Conservation (phyloP, 2,888 invertebrate genomes). For the Apantesis nais region DNA sequence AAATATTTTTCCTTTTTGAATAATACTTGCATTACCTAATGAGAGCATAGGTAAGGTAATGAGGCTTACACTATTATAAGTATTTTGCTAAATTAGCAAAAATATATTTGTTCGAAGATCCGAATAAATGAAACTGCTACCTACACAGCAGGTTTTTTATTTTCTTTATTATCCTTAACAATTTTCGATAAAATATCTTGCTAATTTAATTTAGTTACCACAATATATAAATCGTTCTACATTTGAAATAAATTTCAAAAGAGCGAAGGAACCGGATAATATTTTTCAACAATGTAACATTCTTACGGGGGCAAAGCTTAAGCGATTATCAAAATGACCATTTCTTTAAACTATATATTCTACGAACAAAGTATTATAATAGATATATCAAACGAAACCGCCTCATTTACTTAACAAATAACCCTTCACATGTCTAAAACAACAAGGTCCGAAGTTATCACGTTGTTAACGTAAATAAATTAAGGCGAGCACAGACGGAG, state of each 20-base stretch:
- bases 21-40: background rate
- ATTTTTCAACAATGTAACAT: no score
- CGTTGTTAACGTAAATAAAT: conserved; percentile 73
- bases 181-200: no score
- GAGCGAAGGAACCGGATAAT: background rate
- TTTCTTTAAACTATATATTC: background rate
- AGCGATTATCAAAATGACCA: background rate
- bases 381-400: background rate
- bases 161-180: no score
- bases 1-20: background rate
- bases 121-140: background rate
- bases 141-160: no score
- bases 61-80: background rate
- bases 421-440: conserved; percentile 35
- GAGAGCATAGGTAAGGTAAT: background rate
- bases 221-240: no score
- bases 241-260: background rate
- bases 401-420: conserved; percentile 7
- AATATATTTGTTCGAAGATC: background rate
- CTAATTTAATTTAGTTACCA: no score
- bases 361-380: background rate
- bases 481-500: conserved; percentile 68
- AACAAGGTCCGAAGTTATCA: conserved; percentile 49
- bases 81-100: no score
- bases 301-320: no score